phyloP scores from a whole-genome alignment of 2,797 vertebrate genomes.

The Notolabrus celidotus region DNA sequence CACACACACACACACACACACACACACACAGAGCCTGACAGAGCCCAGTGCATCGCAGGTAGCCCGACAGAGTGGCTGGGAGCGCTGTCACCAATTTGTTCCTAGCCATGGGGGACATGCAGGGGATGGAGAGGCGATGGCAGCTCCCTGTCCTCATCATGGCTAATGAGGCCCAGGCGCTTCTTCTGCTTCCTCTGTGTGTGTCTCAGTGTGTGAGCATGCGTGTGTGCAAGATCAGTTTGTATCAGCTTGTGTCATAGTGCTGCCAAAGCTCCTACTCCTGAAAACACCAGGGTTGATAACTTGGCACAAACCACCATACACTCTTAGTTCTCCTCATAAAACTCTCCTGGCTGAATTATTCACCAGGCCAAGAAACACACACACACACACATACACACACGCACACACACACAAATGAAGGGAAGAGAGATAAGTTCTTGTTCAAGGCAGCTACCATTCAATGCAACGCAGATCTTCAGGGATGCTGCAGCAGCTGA shows the following conservation, averaged over 20 bases:
- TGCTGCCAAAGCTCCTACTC: slow-evolving; percentile 64
- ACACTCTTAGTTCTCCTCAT: slow-evolving; percentile 55
- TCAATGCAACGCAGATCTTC: slow-evolving; percentile 51
- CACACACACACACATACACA: background rate
- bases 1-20: slow-evolving; percentile 29
- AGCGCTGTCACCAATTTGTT: slow-evolving; percentile 89
- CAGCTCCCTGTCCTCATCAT: slow-evolving; percentile 83
- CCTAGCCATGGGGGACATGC: slow-evolving; percentile 88
- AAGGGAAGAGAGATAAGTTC: slow-evolving; percentile 34
- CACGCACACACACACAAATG: slow-evolving; percentile 9
- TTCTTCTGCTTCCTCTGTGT: slow-evolving; percentile 48
- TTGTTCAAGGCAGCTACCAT: slow-evolving; percentile 56
- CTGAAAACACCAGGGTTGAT: slow-evolving; percentile 60
- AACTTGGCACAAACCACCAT: slow-evolving; percentile 58
- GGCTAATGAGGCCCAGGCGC: slow-evolving; percentile 84
- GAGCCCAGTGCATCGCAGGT: slow-evolving; percentile 67
- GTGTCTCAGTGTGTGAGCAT: slow-evolving; percentile 29
- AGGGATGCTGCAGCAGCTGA: slow-evolving; percentile 49
- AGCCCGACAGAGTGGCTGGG: slow-evolving; percentile 77
- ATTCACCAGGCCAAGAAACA: slow-evolving; percentile 68
- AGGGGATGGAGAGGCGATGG: slow-evolving; percentile 86
- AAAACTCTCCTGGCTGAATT: slow-evolving; percentile 72
- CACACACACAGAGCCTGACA: slow-evolving; percentile 59
- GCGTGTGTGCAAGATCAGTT: slow-evolving; percentile 41
- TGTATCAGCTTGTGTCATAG: slow-evolving; percentile 68